Evolutionary conservation across 2,888 invertebrate genomes (phyloP), one percentile per base, ranked within the genome.

Genomic region (Andrena bicolor): DNA sequence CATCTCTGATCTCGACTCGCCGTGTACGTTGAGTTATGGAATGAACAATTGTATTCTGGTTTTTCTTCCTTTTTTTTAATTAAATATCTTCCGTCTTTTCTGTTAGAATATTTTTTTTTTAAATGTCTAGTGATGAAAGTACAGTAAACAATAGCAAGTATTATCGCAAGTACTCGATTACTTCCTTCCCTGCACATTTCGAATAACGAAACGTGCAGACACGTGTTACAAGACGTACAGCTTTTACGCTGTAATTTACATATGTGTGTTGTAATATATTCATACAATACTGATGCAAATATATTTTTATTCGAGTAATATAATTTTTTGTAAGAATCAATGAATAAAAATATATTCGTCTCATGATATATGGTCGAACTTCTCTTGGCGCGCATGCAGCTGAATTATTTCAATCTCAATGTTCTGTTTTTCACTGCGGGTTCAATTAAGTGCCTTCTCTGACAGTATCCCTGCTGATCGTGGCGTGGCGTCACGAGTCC

Each of bases 401-500:
- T 66, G 75, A 61, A 77, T 76, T 76, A 79, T 51, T 66, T 81
- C 20, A 32, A n/a, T 83, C 16, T 73, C 2, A 6, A 70, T 71
- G 61, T 70, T 69, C 41, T 23, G 8, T 16, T 76, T 76, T 73
- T 20, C 20, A 65, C 20, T 35, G 49, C 49, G 23, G 26, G 20
- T 20, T 23, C 30, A 35, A 63, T 68, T 63, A 82, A 71, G 49
- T 76, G 49, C 53, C 23, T 30, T 60, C 79, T 75, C 75, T 58
- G 13, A 23, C n/a, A 49, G 28, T 74, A 23, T 35, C 70, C 7
- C 26, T 81, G 74, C 51, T 73, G 5, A 23, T 78, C 48, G 26
- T n/a, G 23, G 77, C 61, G 6, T 56, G 61, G 61, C 80, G 79
- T 87, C 84, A 84, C 53, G 85, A 80, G 58, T 86, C 85, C 68